Percentiles rank a stretch among this genome's conserved stretches.
Evolutionary conservation across 2,113 vertebrate species (phyloP).

Genomic region (Pseudopodoces humilis): DNA sequence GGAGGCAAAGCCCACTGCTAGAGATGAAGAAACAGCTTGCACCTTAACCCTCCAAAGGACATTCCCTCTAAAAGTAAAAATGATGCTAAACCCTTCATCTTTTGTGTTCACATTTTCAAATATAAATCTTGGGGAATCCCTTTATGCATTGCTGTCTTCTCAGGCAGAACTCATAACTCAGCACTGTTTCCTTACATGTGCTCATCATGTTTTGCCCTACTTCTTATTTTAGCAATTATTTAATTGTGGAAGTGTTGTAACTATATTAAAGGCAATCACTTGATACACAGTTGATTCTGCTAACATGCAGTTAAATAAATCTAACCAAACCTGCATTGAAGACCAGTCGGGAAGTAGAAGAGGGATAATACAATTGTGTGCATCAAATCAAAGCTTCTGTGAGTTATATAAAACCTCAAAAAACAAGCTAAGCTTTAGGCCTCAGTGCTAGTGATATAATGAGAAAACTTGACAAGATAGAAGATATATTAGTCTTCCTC

Average conservation of each 20-base stretch:
- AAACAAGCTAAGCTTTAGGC: constrained; percentile 16
- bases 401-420: neutral
- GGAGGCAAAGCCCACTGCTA: constrained; percentile 59
- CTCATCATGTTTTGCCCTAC: neutral
- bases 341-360: neutral
- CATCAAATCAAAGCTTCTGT: neutral
- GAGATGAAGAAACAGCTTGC: constrained; percentile 42
- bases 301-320: neutral
- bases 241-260: neutral
- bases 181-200: neutral
- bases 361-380: neutral
- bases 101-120: constrained; percentile 52
- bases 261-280: neutral
- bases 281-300: neutral
- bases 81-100: constrained; percentile 32
- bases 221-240: neutral
- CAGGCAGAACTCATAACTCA: neutral
- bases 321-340: neutral
- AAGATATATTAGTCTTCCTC: constrained; percentile 32
- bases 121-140: constrained; percentile 2
- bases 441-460: constrained; percentile 1
- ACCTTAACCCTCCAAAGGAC: constrained; percentile 54
- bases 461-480: neutral
- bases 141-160: neutral
- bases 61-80: constrained; percentile 31